Evolutionary conservation across 2,888 invertebrate species (phyloP), one percentile per base, ranked within the genome.

Genomic region (Timandra comae): DNA sequence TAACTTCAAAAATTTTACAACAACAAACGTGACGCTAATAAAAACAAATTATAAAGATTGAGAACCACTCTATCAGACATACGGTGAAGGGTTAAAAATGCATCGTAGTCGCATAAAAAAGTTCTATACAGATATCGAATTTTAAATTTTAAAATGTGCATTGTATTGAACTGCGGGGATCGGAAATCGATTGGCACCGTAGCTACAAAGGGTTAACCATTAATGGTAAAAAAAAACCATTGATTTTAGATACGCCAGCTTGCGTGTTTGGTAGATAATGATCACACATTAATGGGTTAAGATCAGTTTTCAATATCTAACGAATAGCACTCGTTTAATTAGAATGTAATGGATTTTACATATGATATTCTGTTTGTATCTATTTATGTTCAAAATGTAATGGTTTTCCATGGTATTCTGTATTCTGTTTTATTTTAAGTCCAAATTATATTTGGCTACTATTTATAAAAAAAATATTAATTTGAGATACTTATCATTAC

Each of bases 121-220:
- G 57, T 57, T 57, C 63, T 43, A 67, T 66, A 79, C 74, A 85
- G 84, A 85, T 85, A 85, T 85, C 84, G 84, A 84, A 84, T 85
- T 85, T 85, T 82, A 85, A 85, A 85, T 73, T 85, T 85, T 85
- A 84, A 85, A 85, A 85, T 81, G 84, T 78, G 84, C 79, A 79
- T 85, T 85, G 85, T 82, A 84, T 82, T 79, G 77, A 65, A 53
- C 79, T 43, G 46, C 65, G 52, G 77, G 81, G 84, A 65, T 78
- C 74, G 71, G 64, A 64, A 82, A 85, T 85, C 84, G 85, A 85
- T 85, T 84, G 81, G 80, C 63, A 56, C 67, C 72, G 65, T 55
- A 62, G 64, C 67, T 61, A 71, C 75, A 76, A 84, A 84, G 80
- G 85, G 81, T 76, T 79, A 74, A 65, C 78, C 80, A 78, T 80